Conservation (phyloP, 2,888 invertebrate genomes). For the Fissipunctia ypsillon region DNA sequence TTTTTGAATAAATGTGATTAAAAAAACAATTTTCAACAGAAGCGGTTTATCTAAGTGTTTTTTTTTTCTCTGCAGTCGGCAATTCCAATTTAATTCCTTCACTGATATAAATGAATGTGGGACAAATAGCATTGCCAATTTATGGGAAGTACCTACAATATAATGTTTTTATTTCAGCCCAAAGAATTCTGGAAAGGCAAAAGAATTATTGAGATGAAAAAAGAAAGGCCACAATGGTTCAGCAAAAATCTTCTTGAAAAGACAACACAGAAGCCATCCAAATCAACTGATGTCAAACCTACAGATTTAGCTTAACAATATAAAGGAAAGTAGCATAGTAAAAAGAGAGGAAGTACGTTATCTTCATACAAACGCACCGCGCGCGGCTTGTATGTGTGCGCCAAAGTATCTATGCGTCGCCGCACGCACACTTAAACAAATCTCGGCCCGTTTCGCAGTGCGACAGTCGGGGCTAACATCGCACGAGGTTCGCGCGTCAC, state of each 20-base stretch:
- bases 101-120: background rate
- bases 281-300: conserved; percentile 94
- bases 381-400: too few species aligned
- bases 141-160: background rate
- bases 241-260: conserved; percentile 95
- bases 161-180: conserved; percentile 81
- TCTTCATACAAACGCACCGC: too few species aligned
- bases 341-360: too few species aligned
- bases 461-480: too few species aligned
- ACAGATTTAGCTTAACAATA: conserved; percentile 91
- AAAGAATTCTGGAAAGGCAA: conserved; percentile 92
- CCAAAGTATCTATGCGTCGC: too few species aligned
- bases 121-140: background rate
- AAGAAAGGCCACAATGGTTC: conserved; percentile 97
- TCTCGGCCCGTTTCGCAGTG: too few species aligned
- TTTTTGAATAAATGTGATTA: too few species aligned
- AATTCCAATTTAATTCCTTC: background rate
- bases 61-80: background rate
- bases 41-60: background rate
- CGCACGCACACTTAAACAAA: too few species aligned
- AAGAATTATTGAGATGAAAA: conserved; percentile 96
- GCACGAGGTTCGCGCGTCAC: too few species aligned
- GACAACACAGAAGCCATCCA: conserved; percentile 93
- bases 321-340: conserved; percentile 13
- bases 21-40: background rate